Base-by-base conservation (phyloP, 2,888 invertebrate species). In the Phortica okadai region DNA sequence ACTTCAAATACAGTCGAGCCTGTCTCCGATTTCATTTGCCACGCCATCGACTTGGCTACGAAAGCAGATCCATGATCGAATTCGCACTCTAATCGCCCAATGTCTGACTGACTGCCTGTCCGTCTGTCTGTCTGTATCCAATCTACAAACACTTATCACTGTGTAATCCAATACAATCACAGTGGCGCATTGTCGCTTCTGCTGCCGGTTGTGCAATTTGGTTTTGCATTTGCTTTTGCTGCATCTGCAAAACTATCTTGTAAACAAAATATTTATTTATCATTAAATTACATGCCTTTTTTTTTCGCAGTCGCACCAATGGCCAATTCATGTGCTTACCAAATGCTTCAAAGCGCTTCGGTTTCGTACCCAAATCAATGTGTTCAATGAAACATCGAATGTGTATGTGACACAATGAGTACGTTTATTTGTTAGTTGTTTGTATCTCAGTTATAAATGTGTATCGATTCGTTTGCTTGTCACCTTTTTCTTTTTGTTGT, bases 241-340 rank as follows among this genome's bases (percentile, higher is more conserved):
- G 81, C 78, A 78, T 78, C 81, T 81, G 82, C 80, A 80, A 76
- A 66, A 76, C 79, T 79, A 80, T 81, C 78, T 80, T 74, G 74
- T 81, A 81, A 84, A 82, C 82, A 81, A 82, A 82, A 82, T 82
- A 84, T 82, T 82, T 81, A 78, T 78, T 81, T 79, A 76, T 74
- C 58, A 77, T 74, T 72, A 66, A 14, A 62, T 33, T 74, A 11
- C 73, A 44, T 21, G 33, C 25, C 25, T 44, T 54, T 50, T 70
- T 50, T 64, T 21, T 74, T 33, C 16, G 16, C 11, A 33, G 7
- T 66, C 10, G 33, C 25, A 33, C 41, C 41, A 11, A 64, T 80
- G 79, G 82, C 80, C 21, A 21, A 21, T 21, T 21, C 21, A 1
- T 21, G 21, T 21, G 21, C 21, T 21, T 21, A 21, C 21, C 21